Base-by-base conservation (phyloP, 2,113 vertebrate genomes). In the Apus apus region DNA sequence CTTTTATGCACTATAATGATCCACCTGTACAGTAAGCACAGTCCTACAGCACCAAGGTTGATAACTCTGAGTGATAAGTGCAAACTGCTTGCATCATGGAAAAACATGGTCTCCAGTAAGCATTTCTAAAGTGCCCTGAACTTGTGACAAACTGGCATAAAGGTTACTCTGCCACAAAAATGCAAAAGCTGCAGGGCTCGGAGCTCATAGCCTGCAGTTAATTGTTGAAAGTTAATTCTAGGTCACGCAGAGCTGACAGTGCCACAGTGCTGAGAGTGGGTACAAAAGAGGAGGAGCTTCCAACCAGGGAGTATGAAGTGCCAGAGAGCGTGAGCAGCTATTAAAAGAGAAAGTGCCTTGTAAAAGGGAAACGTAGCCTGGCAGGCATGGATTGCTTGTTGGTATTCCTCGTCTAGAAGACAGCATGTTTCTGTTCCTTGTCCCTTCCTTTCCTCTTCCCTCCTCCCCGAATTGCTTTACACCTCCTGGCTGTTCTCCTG, bases 1-100 rank as follows among this genome's bases (percentile, higher is more conserved):
- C 72, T 93, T 78, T 54, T 90, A 67, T 56, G 34, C 73, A 60
- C 89, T 75, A 19, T 73, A 96, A 96, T 93, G 95, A 97, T 93
- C 94, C 90, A 96, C 95, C 95, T 95, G 85, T 89, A 87, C 65
- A 29, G 64, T 17, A 94, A 94, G 84, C 94, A 89, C 88, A 96
- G 93, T 86, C 82, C 96, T 95, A 68, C 73, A 96, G 85, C 87
- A 91, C 60, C 58, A 48, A 89, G 80, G 76, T 93, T 96, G 96
- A 98, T 97, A 97, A 96, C 96, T 97, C 94, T 15, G 18, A 97
- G 96, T 93, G 96, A 98, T 98, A 97, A 98, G 93, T 89, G 50
- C 93, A 97, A 98, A 97, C 81, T 97, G 97, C 97, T 98, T 98
- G 95, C 98, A 98, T 98, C 98, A 98, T 97, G 98, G 98, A 98